Conservation (phyloP, 1,140 invertebrate genomes). For the Pseudoatta argentina region DNA sequence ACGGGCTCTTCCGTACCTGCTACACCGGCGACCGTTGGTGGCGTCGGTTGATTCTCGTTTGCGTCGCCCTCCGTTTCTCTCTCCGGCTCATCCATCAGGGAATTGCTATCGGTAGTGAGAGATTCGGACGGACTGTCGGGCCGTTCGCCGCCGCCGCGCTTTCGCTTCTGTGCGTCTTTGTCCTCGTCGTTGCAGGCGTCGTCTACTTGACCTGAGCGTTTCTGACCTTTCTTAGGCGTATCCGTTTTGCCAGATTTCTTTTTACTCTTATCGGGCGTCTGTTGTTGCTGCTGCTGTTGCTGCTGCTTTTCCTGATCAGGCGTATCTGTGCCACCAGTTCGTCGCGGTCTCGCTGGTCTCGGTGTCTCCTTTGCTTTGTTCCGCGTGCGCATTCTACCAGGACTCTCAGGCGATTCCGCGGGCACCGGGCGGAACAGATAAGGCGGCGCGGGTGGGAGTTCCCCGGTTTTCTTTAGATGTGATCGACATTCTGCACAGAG, state of each 20-base stretch:
- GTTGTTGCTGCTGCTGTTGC: slow-evolving; percentile 69
- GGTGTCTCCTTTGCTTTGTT: slow-evolving; percentile 93
- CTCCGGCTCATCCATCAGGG: slow-evolving; percentile 92
- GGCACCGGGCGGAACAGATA: slow-evolving; percentile 92
- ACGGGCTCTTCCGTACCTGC: slow-evolving; percentile 76
- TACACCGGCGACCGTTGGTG: slow-evolving; percentile 82
- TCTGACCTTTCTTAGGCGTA: slow-evolving; percentile 91
- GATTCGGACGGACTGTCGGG: slow-evolving; percentile 92
- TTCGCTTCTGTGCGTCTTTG: slow-evolving; percentile 91
- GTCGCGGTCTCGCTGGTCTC: slow-evolving; percentile 88
- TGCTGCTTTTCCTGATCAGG: slow-evolving; percentile 89
- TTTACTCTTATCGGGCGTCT: slow-evolving; percentile 87
- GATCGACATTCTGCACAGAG: slow-evolving; percentile 94
- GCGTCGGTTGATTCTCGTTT: slow-evolving; percentile 87
- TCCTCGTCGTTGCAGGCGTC: slow-evolving; percentile 88
- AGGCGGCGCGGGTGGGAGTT: slow-evolving; percentile 89
- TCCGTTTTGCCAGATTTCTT: slow-evolving; percentile 90
- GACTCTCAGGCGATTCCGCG: slow-evolving; percentile 92
- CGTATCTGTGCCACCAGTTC: slow-evolving; percentile 91
- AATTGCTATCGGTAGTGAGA: slow-evolving; percentile 92
- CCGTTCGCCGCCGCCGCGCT: slow-evolving; percentile 87
- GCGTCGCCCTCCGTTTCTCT: slow-evolving; percentile 84
- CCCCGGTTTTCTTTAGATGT: slow-evolving; percentile 94
- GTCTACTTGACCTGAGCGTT: slow-evolving; percentile 88
- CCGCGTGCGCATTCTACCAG: slow-evolving; percentile 94